Evolutionary conservation across 2,113 vertebrate genomes (phyloP).

Genomic region (Crotalus helleri): DNA sequence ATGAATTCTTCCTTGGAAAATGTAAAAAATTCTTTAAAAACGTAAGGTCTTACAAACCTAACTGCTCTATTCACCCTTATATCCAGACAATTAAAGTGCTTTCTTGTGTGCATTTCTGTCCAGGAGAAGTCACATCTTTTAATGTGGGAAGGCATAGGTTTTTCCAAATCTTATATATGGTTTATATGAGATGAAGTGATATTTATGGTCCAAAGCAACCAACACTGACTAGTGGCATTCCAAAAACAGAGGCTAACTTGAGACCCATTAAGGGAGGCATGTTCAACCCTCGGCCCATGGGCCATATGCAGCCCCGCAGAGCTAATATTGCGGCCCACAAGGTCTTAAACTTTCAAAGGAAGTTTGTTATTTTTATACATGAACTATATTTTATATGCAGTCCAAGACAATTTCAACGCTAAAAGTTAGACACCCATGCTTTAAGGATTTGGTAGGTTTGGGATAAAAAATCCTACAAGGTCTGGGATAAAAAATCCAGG

Average conservation of each 20-base stretch:
- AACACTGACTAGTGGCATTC: slow-evolving; percentile 20
- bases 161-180: background rate
- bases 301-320: background rate
- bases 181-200: slow-evolving; percentile 51
- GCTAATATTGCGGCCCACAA: background rate
- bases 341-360: background rate
- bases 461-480: background rate
- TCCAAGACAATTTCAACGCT: background rate
- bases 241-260: slow-evolving; percentile 17
- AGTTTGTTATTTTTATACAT: background rate
- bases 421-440: background rate
- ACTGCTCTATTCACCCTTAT: slow-evolving; percentile 15
- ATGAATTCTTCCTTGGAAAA: slow-evolving; percentile 51
- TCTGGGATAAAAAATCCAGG: background rate
- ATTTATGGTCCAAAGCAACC: slow-evolving; percentile 46
- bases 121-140: slow-evolving; percentile 13
- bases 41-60: slow-evolving; percentile 38
- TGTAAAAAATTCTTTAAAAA: slow-evolving; percentile 53
- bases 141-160: slow-evolving; percentile 30
- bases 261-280: background rate
- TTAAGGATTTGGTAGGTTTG: background rate
- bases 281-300: background rate
- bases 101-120: slow-evolving; percentile 61
- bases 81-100: slow-evolving; percentile 63
- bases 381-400: background rate